Evolutionary conservation across 2,113 vertebrate genomes (phyloP), one percentile per base, ranked within the genome.

Genomic region (Falcunculus frontatus): DNA sequence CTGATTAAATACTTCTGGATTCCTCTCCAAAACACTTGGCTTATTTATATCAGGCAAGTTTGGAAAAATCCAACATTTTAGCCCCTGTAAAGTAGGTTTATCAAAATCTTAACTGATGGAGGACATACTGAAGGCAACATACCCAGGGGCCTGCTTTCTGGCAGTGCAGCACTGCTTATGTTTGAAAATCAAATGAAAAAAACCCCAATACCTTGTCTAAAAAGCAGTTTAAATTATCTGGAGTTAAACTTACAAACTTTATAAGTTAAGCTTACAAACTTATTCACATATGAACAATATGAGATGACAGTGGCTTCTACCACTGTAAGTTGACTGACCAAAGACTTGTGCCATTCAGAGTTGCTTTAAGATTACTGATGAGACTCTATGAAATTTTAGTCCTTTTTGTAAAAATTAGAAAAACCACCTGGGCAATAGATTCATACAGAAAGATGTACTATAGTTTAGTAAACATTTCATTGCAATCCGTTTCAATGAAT

Each of bases 1-100:
- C 90, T 95, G 92, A 93, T 95, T 95, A 96, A 96, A 93, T 96
- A 94, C 94, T 95, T 96, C 89, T 89, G 94, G 73, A 95, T 96
- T 92, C 82, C 70, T 84, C 83, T 91, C 69, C 29, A 59, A 94
- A 89, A 85, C 29, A 57, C 52, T 92, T 87, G 74, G 90, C 70
- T 96, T 95, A 89, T 97, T 95, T 90, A 87, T 96, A 79, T 92
- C 68, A 84, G 76, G 77, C 79, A 89, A 3, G 1, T 95, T 92
- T 92, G 79, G 57, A 93, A 81, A 77, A 83, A 72, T 76, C 47
- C 57, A 84, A 46, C 50, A 22, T 92, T 87, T 95, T 91, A 95
- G 76, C 27, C 95, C 70, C 87, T 90, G 73, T 79, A 93, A 94
- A 94, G 33, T 42, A 76, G 59, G 30, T 89, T 90, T 94, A 95